Evolutionary conservation across 2,888 invertebrate genomes (phyloP), one percentile per base, ranked within the genome.

Genomic region (Apamea crenata): DNA sequence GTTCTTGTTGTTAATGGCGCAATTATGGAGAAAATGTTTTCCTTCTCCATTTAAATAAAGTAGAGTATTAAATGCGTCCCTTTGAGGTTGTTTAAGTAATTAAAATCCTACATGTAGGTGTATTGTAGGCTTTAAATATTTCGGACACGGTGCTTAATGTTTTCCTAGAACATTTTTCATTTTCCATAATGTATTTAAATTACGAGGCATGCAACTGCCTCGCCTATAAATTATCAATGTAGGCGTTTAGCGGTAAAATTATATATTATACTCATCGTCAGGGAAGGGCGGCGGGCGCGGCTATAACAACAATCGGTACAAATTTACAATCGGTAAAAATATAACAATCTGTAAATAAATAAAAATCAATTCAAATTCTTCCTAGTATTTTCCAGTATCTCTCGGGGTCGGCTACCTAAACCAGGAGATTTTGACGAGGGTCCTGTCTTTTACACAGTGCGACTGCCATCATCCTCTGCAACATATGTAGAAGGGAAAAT

Each of bases 71-170:
- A 59, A 65, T 44, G 29, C 21, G 25, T 53, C 32, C 16, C 14
- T 53, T 80, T 79, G 70, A 53, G 12, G 44, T 40, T 44, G 63
- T 53, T 32, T 2, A 32, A 53, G 80, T 36, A 80, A 80, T 63
- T 61, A 36, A 50, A 10, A 74, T 50, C 3, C 5, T 25, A 10
- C 7, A 29, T 59, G 14, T 5, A 36, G 8, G n/a, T 68, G 47
- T 32, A 47, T 4, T 69, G 10, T 40, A 4, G 63, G 81, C 12
- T 73, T 47, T 36, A 61, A 67, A 32, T 21, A 32, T 47, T n/a
- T 21, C 32, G 16, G 47, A 50, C 40, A 40, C 29, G 14, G 3
- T 40, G 12, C 18, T 56, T 21, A 29, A 40, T 44, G 82, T 32
- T 82, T 80, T 61, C 32, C 12, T 2, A 21, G 25, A 66, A 66